phyloP scores from a whole-genome alignment of 2,113 vertebrate genomes.

The Brienomyrus longianalis region DNA sequence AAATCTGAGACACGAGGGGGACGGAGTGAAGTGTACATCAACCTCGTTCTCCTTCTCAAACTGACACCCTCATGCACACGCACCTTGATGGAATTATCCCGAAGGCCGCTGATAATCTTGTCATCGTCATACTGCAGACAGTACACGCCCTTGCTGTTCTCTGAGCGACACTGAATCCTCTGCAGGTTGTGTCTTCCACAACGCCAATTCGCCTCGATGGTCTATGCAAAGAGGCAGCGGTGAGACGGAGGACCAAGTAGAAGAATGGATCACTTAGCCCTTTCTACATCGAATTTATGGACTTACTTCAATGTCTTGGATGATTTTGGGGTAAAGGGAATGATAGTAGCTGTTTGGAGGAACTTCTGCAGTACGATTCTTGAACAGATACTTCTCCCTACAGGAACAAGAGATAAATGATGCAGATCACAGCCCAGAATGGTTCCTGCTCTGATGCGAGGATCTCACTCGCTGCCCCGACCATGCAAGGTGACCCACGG shows the following conservation, averaged over 20 bases:
- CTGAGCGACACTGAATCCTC: slow-evolving; percentile 95
- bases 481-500: neutral
- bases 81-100: slow-evolving; percentile 68
- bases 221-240: slow-evolving; percentile 52
- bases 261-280: neutral
- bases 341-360: slow-evolving; percentile 97
- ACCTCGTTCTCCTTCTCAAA: neutral
- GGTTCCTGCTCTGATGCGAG: neutral
- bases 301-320: slow-evolving; percentile 96
- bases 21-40: neutral
- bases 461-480: neutral
- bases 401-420: neutral
- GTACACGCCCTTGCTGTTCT: slow-evolving; percentile 98
- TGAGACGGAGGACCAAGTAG: neutral
- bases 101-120: slow-evolving; percentile 95
- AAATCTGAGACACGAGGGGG: slow-evolving; percentile 64
- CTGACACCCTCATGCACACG: neutral
- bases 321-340: slow-evolving; percentile 98
- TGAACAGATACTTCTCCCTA: slow-evolving; percentile 98
- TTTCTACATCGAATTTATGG: neutral
- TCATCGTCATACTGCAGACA: slow-evolving; percentile 96
- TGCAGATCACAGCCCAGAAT: neutral
- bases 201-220: slow-evolving; percentile 97
- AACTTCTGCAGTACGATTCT: slow-evolving; percentile 94
- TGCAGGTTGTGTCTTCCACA: slow-evolving; percentile 95